These are phyloP conservation scores for Drosophila littoralis DNA, from an alignment of 1,140 invertebrate species.

Conservation along the genomic window DNA sequence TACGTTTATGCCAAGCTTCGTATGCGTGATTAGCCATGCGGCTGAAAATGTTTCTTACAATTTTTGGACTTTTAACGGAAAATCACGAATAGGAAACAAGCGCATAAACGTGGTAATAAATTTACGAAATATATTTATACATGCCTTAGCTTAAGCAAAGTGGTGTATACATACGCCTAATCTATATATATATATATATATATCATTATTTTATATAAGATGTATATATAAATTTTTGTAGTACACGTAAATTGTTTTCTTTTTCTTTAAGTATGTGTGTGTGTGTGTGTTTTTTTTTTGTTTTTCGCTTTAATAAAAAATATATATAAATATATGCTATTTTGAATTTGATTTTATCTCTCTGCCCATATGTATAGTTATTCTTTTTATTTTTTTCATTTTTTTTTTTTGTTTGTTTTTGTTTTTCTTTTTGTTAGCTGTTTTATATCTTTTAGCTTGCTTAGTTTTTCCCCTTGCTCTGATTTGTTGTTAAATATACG, in stretches of 20 bases:
- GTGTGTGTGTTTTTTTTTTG: conserved; percentile 34
- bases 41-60: conserved; percentile 11
- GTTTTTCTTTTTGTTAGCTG: conserved; percentile 30
- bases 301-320: conserved; percentile 74
- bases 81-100: conserved; percentile 41
- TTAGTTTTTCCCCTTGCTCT: conserved; percentile 44
- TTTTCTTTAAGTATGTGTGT: conserved; percentile 44
- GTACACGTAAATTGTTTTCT: conserved; percentile 67
- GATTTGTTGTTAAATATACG: conserved; percentile 41
- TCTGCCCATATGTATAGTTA: conserved; percentile 81
- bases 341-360: conserved; percentile 80
- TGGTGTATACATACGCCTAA: conserved; percentile 68
- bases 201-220: conserved; percentile 59
- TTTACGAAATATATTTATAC: conserved; percentile 73
- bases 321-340: conserved; percentile 81
- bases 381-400: conserved; percentile 44
- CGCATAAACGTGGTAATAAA: conserved; percentile 64
- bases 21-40: conserved; percentile 37
- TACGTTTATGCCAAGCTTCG: conserved; percentile 43
- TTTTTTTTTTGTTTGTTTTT: conserved; percentile 16
- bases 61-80: conserved; percentile 19
- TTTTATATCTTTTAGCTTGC: conserved; percentile 66
- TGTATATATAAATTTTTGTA: conserved; percentile 69
- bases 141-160: conserved; percentile 71
- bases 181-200: conserved; percentile 44